phyloP scores from a whole-genome alignment of 2,113 vertebrate genomes.

The Perca flavescens region DNA sequence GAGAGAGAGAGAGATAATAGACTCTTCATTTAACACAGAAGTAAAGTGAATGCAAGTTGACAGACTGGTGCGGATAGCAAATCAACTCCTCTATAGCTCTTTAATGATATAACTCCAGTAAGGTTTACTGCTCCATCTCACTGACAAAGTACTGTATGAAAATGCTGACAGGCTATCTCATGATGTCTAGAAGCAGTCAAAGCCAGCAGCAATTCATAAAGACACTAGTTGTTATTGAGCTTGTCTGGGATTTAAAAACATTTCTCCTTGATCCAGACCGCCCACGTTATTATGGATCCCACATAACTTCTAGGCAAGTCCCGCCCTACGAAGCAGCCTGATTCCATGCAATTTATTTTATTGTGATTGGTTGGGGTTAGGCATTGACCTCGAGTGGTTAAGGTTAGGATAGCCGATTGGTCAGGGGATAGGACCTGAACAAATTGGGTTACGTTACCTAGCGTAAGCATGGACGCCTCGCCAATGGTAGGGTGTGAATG shows the following conservation, averaged over 20 bases:
- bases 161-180: constrained; percentile 42
- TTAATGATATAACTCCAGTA: constrained; percentile 14
- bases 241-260: constrained; percentile 18
- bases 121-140: constrained; percentile 44
- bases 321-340: too few species aligned
- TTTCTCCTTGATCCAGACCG: not conserved
- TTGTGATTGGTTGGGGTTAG: too few species aligned
- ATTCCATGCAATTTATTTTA: too few species aligned
- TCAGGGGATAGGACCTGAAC: too few species aligned
- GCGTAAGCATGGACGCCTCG: too few species aligned
- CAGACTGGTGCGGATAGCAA: constrained; percentile 17
- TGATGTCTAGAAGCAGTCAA: constrained; percentile 37
- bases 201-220: constrained; percentile 42
- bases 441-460: too few species aligned
- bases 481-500: too few species aligned
- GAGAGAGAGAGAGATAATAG: constrained; percentile 40
- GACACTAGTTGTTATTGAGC: constrained; percentile 11
- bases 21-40: constrained; percentile 47
- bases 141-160: constrained; percentile 40
- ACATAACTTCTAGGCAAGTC: too few species aligned
- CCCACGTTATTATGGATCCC: not conserved
- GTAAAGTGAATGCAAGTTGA: constrained; percentile 51
- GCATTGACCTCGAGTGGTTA: too few species aligned
- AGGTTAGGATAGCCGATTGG: too few species aligned
- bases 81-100: constrained; percentile 31